These are phyloP conservation scores for Acropora yongei DNA, from an alignment of 64 coral and sea anemone genomes.

Conservation along the genomic window DNA sequence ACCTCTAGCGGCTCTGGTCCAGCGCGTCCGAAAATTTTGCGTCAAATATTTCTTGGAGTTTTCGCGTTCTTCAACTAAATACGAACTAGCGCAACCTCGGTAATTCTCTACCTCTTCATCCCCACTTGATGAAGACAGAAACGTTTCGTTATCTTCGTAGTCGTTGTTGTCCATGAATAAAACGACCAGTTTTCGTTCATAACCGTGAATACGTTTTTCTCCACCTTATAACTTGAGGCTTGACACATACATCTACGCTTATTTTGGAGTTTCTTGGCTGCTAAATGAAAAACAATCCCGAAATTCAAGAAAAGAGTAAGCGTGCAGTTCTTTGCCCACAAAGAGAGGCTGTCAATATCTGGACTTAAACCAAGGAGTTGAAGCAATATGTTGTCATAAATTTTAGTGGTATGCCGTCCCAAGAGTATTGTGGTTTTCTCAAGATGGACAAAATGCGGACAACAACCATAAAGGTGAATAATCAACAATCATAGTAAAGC, in stretches of 20 bases:
- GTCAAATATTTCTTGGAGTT: not conserved
- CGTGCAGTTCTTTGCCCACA: not conserved
- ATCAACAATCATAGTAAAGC: not conserved
- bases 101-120: not conserved
- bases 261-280: not conserved
- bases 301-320: not conserved
- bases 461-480: not conserved
- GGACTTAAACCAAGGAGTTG: not conserved
- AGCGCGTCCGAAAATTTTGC: slow-evolving; percentile 29
- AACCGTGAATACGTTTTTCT: not conserved
- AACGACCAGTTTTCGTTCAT: not conserved
- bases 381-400: not conserved
- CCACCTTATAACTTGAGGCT: not conserved
- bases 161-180: slow-evolving; percentile 14
- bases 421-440: not conserved
- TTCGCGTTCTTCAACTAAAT: slow-evolving; percentile 34
- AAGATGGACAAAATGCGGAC: not conserved
- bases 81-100: slow-evolving; percentile 21
- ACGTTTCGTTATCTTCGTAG: not conserved
- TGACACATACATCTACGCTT: not conserved
- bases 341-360: not conserved
- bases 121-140: not conserved
- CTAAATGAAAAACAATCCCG: not conserved
- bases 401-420: not conserved
- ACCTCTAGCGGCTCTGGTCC: slow-evolving; percentile 8